Percentiles rank a stretch among this genome's conserved stretches.
These are phyloP conservation scores for Microtus montanus DNA, from an alignment of 2,113 vertebrate species.

Conservation along the genomic window DNA sequence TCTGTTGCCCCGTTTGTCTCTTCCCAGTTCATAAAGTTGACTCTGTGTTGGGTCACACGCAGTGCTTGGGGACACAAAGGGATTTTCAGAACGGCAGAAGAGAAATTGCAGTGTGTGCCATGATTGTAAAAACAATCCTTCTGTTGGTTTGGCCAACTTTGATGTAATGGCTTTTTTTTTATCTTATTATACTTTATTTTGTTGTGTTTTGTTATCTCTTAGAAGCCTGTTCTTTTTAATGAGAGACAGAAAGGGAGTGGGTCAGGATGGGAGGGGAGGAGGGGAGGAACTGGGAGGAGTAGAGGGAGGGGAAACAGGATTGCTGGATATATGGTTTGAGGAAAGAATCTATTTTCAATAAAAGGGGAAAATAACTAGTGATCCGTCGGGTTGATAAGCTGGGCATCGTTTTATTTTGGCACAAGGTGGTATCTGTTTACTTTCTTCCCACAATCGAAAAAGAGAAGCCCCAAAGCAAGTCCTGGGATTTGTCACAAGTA, in stretches of 20 bases:
- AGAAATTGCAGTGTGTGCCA: background rate
- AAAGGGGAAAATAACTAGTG: background rate
- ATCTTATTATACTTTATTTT: background rate
- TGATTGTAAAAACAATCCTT: background rate
- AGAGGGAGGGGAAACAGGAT: background rate
- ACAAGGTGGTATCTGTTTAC: background rate
- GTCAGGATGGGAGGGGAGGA: background rate
- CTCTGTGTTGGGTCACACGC: background rate
- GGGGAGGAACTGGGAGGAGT: too few relatives aligned
- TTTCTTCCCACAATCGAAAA: background rate
- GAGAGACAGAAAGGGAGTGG: background rate
- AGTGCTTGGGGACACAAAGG: background rate
- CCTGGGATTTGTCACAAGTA: slow-evolving; percentile 8
- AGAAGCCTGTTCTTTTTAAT: background rate
- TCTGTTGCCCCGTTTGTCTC: rapidly evolving
- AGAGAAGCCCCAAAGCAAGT: background rate
- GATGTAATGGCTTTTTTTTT: background rate
- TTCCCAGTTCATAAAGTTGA: background rate
- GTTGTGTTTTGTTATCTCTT: background rate
- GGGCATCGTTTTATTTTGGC: background rate
- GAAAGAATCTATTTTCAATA: background rate
- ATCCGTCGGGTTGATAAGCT: background rate
- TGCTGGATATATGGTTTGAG: background rate
- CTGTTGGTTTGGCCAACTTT: background rate
- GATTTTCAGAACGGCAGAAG: background rate